Evolutionary conservation across 2,888 invertebrate species (phyloP).

Genomic region (Drosophila stalkeri): DNA sequence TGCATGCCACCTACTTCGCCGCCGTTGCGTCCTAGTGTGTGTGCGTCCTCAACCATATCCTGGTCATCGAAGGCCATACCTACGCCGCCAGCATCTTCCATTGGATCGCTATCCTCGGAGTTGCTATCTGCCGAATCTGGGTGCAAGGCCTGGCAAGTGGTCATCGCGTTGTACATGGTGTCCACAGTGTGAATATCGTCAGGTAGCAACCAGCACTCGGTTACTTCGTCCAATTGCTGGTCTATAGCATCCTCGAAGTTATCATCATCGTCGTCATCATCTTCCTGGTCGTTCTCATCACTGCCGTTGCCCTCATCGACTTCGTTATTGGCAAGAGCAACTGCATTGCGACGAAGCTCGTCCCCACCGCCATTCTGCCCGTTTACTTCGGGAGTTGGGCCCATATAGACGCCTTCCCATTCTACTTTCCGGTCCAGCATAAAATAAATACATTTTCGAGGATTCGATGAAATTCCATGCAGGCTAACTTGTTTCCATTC

Average conservation of each 20-base stretch:
- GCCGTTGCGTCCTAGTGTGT: conserved; percentile 65
- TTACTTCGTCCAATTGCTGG: conserved; percentile 86
- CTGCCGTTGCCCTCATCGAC: conserved; percentile 78
- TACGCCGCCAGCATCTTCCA: conserved; percentile 80
- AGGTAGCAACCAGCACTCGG: conserved; percentile 91
- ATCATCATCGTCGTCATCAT: conserved; percentile 85
- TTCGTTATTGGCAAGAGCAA: conserved; percentile 48
- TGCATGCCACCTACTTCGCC: conserved; percentile 79
- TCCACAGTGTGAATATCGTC: conserved; percentile 88
- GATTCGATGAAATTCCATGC: conserved; percentile 83
- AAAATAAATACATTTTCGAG: conserved; percentile 83
- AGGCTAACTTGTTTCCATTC: conserved; percentile 84
- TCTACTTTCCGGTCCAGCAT: conserved; percentile 83
- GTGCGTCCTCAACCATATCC: conserved; percentile 62
- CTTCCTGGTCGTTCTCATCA: conserved; percentile 77
- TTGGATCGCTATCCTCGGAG: conserved; percentile 84
- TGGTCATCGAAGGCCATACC: conserved; percentile 68
- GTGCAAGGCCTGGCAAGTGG: conserved; percentile 91
- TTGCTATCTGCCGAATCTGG: conserved; percentile 90
- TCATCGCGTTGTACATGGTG: conserved; percentile 90
- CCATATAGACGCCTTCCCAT: conserved; percentile 82
- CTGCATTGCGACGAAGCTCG: conserved; percentile 41
- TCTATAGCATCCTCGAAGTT: conserved; percentile 75
- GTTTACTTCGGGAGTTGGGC: conserved; percentile 62
- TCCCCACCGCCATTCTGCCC: conserved; percentile 65